Evolutionary conservation across 2,888 invertebrate genomes (phyloP).

Genomic region (Cephus spinipes): DNA sequence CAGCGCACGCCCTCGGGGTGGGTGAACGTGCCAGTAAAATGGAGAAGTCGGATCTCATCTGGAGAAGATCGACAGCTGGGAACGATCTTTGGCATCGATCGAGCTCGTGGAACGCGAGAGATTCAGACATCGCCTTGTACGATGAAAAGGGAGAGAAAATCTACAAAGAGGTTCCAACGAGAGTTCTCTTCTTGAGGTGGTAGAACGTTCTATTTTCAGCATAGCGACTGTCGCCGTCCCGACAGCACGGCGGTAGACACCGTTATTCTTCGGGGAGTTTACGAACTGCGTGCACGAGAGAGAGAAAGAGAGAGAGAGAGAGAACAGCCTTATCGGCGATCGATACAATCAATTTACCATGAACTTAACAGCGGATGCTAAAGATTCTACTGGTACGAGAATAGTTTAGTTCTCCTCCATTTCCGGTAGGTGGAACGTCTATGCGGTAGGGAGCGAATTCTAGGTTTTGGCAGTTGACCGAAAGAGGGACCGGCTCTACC

Average conservation of each 20-base stretch:
- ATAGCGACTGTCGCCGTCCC: constrained; percentile 48
- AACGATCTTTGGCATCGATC: not conserved
- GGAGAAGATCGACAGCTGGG: constrained; percentile 2
- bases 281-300: not conserved
- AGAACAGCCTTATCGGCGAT: constrained; percentile 11
- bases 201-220: constrained; percentile 40
- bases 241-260: constrained; percentile 53
- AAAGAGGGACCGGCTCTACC: constrained; percentile 18
- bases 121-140: not conserved
- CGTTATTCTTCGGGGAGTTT: constrained; percentile 43
- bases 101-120: not conserved
- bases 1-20: not conserved
- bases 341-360: constrained; percentile 20
- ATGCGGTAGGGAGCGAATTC: constrained; percentile 29
- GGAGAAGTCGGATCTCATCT: not conserved
- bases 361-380: constrained; percentile 23
- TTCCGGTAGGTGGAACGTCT: not conserved
- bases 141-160: not conserved
- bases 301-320: not conserved
- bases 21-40: not conserved
- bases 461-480: not conserved
- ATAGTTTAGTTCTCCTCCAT: not conserved
- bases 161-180: not conserved
- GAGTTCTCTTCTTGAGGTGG: not conserved
- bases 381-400: constrained; percentile 33